phyloP scores from a whole-genome alignment of 2,113 vertebrate species.

The cattle (Bos taurus) region DNA sequence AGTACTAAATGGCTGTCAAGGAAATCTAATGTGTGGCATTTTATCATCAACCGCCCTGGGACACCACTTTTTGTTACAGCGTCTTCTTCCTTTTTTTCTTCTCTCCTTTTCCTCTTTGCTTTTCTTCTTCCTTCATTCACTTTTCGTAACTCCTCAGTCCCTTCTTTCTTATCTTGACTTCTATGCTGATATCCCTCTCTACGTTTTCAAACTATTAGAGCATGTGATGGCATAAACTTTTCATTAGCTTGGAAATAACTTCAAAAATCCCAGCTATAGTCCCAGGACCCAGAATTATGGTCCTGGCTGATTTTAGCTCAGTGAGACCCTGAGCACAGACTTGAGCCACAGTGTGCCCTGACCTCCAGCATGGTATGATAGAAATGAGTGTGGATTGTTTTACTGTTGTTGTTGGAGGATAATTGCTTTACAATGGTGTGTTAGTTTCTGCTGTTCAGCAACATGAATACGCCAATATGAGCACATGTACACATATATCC shows the following conservation, averaged over 20 bases:
- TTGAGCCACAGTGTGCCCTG: not conserved
- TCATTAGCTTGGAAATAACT: not conserved
- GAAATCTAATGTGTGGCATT: not conserved
- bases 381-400: not conserved
- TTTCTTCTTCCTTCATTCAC: not conserved
- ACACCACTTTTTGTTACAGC: not conserved
- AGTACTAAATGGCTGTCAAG: not conserved
- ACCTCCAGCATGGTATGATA: not conserved
- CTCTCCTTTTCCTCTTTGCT: too few species aligned
- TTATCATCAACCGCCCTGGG: not conserved
- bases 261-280: not conserved
- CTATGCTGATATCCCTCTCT: not conserved
- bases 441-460: not conserved
- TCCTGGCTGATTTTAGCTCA: not conserved
- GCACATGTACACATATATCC: too few species aligned
- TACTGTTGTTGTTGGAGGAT: not conserved
- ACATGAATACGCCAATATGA: rapidly evolving
- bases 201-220: not conserved
- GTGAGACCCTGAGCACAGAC: not conserved
- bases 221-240: not conserved
- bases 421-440: not conserved
- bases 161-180: not conserved
- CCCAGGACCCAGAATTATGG: not conserved
- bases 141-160: not conserved
- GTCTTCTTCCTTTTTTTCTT: not conserved